Evolutionary conservation across 2,113 vertebrate genomes (phyloP).

Genomic region (Chloropsis cyanopogon): DNA sequence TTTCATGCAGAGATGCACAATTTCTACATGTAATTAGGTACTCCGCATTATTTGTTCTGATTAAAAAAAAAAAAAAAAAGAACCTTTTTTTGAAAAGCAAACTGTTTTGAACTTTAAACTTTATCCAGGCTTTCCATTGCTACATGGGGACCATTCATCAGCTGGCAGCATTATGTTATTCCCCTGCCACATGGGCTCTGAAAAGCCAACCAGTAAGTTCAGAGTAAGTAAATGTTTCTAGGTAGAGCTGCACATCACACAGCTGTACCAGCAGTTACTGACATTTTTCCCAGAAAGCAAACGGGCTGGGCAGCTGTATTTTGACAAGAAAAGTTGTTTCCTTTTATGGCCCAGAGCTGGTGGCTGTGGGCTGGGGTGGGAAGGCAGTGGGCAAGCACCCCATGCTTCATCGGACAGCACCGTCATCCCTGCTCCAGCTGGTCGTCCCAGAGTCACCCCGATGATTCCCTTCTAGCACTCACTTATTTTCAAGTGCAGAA

Average conservation of each 20-base stretch:
- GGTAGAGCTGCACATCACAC: background rate
- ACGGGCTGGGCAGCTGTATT: background rate
- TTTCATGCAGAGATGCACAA: background rate
- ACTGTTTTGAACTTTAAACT: constrained; percentile 15
- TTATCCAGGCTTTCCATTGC: background rate
- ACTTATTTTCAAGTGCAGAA: background rate
- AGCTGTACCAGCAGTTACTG: background rate
- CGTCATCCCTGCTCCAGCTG: background rate
- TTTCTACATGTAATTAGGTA: background rate
- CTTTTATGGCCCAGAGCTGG: background rate
- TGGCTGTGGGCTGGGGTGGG: background rate
- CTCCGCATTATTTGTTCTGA: background rate
- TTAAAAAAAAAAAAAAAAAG: background rate
- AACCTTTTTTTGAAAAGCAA: background rate
- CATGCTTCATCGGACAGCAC: rapidly evolving
- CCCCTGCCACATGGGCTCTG: background rate
- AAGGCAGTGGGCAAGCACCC: background rate
- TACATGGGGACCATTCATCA: background rate
- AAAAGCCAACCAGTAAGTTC: background rate
- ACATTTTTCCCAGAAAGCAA: constrained; percentile 10
- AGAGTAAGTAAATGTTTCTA: constrained; percentile 5
- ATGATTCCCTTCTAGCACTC: background rate
- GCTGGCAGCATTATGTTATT: background rate
- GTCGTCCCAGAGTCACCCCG: background rate
- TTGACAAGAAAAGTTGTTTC: constrained; percentile 21